These are phyloP conservation scores for Triplophysa bombifrons DNA, from an alignment of 2,797 vertebrate genomes.

Conservation along the genomic window DNA sequence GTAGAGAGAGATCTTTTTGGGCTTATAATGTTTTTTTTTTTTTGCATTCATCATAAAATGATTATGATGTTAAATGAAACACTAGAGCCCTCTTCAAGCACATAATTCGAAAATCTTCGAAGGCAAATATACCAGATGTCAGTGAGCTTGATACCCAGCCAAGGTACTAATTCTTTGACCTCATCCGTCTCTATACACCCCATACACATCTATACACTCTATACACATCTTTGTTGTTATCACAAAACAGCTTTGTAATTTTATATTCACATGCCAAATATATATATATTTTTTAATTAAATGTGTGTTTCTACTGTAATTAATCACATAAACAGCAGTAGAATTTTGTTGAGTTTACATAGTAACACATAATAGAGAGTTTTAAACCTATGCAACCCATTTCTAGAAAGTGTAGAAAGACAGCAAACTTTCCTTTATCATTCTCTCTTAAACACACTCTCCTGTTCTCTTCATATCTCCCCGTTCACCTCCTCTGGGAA, in stretches of 20 bases:
- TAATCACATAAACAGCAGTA: neutral
- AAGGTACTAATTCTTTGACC: conserved; percentile 47
- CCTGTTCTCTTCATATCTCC: conserved; percentile 27
- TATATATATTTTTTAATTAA: neutral
- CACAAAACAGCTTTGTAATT: neutral
- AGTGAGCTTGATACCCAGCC: conserved; percentile 74
- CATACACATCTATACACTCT: too few species aligned
- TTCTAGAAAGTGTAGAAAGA: neutral
- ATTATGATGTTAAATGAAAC: conserved; percentile 81
- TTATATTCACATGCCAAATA: neutral
- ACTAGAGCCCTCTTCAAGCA: conserved; percentile 75
- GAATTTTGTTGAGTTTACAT: too few species aligned
- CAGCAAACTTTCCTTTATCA: conserved; percentile 1
- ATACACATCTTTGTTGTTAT: neutral
- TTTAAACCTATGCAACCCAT: neutral
- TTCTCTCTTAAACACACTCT: conserved; percentile 21
- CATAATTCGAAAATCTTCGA: conserved; percentile 77
- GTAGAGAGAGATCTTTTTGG: conserved; percentile 44
- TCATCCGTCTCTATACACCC: neutral
- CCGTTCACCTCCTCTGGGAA: conserved; percentile 25
- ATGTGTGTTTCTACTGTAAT: too few species aligned
- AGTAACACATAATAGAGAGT: too few species aligned
- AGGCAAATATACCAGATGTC: conserved; percentile 78
- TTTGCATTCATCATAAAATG: conserved; percentile 71
- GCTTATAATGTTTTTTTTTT: conserved; percentile 70